Evolutionary conservation across 2,888 invertebrate genomes (phyloP).

Genomic region (Drosophila yooni): DNA sequence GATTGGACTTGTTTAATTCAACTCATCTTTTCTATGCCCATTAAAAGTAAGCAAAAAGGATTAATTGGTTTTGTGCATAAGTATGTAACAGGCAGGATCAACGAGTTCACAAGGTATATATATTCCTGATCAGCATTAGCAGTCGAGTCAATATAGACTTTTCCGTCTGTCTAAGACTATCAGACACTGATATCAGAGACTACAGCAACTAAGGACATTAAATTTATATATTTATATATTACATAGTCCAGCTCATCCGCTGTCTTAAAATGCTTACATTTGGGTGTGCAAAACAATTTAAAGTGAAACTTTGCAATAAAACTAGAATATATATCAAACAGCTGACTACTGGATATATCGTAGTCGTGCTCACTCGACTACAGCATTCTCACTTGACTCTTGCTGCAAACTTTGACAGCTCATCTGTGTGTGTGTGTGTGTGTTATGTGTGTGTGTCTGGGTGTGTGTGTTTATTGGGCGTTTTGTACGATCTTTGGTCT

Average conservation of each 20-base stretch:
- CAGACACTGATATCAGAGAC: too few relatives aligned
- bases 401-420: slow-evolving; percentile 26
- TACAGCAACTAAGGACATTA: too few relatives aligned
- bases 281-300: background rate
- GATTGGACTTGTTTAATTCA: slow-evolving; percentile 10
- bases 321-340: background rate
- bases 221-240: background rate
- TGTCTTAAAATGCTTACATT: too few relatives aligned
- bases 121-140: background rate
- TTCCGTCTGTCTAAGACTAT: background rate
- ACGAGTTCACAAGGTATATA: background rate
- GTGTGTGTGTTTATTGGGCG: slow-evolving; percentile 50
- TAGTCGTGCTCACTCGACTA: background rate
- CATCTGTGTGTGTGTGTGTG: slow-evolving; percentile 23
- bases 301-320: background rate
- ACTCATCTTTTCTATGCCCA: background rate
- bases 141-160: background rate
- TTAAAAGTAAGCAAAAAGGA: background rate
- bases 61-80: background rate
- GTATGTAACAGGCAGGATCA: background rate
- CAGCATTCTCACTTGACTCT: background rate
- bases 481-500: slow-evolving; percentile 40
- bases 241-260: too few relatives aligned
- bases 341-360: background rate
- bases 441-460: slow-evolving; percentile 22